A percentile compares a stretch with the other conserved stretches of the same genome.
Evolutionary conservation across 2,797 vertebrate species (phyloP).

Genomic region (Falco novaeseelandiae): DNA sequence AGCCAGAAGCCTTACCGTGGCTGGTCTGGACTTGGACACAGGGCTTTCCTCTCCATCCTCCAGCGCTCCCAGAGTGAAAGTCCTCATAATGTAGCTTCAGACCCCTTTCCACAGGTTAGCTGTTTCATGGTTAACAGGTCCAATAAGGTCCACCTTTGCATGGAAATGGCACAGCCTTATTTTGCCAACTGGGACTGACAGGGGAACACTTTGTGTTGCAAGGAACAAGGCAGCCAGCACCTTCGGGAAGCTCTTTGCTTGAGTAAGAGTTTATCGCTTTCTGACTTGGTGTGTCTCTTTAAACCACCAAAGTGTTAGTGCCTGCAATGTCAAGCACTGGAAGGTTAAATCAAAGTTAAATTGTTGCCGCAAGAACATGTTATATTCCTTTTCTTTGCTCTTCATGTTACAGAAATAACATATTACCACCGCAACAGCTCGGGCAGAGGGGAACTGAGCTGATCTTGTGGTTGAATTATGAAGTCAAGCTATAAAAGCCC

Average conservation of each 20-base stretch:
- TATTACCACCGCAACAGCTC: neutral
- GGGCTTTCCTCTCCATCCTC: neutral
- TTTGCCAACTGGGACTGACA: neutral
- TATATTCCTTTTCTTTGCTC: neutral
- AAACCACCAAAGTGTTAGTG: neutral
- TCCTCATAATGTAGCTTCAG: neutral
- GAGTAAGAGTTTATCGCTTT: neutral
- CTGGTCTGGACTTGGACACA: neutral
- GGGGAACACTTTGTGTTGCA: neutral
- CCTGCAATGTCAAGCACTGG: neutral
- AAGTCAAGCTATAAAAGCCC: conserved; percentile 64
- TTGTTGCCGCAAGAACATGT: neutral
- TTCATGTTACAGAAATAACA: conserved; percentile 65
- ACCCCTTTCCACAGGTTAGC: neutral
- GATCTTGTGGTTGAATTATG: conserved; percentile 58
- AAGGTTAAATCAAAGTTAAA: conserved; percentile 10
- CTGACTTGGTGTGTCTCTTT: neutral
- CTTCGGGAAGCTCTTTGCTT: neutral
- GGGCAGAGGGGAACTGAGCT: conserved; percentile 35
- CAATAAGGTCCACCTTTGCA: neutral
- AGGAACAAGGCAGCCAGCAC: neutral
- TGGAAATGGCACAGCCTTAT: neutral
- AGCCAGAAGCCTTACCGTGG: neutral
- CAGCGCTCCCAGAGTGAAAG: neutral
- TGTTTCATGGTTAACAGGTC: neutral